Evolutionary conservation across 2,888 invertebrate species (phyloP).

Genomic region (Isoperla grammatica): DNA sequence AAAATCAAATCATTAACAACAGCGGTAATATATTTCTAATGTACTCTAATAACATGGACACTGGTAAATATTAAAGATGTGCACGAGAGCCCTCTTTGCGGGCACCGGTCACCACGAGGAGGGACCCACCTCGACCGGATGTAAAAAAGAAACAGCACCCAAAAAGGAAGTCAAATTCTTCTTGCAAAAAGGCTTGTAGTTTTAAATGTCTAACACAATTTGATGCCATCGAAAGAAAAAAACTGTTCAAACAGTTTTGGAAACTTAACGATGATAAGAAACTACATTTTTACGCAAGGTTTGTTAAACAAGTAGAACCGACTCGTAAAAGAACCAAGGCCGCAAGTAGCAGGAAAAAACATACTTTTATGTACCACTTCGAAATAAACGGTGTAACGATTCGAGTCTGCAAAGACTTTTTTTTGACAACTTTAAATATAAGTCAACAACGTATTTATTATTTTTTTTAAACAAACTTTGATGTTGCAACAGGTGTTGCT

Average conservation of each 20-base stretch:
- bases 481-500: background rate
- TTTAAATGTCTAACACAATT: background rate
- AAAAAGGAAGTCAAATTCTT: too few species aligned
- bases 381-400: background rate
- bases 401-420: background rate
- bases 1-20: too few species aligned
- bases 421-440: background rate
- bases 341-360: background rate
- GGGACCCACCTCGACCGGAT: too few species aligned
- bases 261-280: background rate
- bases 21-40: too few species aligned
- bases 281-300: slow-evolving; percentile 5
- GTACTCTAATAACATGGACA: too few species aligned
- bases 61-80: too few species aligned
- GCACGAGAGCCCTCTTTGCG: too few species aligned
- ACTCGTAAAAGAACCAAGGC: background rate
- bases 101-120: too few species aligned
- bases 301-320: background rate
- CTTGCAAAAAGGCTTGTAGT: too few species aligned
- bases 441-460: too few species aligned
- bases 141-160: too few species aligned
- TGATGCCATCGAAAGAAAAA: background rate
- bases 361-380: background rate
- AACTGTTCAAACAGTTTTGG: background rate
- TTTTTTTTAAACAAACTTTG: too few species aligned